Evolutionary conservation across 2,797 vertebrate genomes (phyloP), one percentile per base, ranked within the genome.

Genomic region (Sebastolobus alascanus): DNA sequence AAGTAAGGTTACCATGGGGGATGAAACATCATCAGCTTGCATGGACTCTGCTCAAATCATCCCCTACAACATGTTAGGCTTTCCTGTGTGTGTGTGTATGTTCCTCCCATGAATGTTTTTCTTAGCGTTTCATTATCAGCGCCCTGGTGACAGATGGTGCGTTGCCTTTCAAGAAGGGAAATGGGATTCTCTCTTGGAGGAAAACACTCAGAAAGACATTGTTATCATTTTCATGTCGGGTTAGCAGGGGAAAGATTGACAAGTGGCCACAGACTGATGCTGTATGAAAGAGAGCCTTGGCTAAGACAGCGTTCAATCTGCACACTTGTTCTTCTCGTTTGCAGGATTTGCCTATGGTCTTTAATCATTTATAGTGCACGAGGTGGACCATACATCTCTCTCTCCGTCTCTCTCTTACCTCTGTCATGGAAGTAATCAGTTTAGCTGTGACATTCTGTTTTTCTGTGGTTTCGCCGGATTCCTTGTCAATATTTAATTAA

Each of bases 401-500:
- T 73, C 83, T 79, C 55, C 84, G 84, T 87, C 88, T 90, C 87
- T 88, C 74, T 88, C 82, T 84, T 90, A 90, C 92, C 92, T 90
- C 89, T 85, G 90, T 89, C 91, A 89, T 79, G 91, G 90, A 93
- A 92, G 90, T 95, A 95, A 95, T 94, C 93, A 92, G 92, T 95
- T 96, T 94, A 94, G 90, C 92, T 90, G 93, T 93, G 94, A 95
- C 94, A 94, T 91, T 92, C 91, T 93, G 93, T 94, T 95, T 94
- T 94, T 93, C 92, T 88, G 92, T 93, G 94, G 91, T 92, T 94
- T 92, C 12, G 81, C 86, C 74, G 90, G 91, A 94, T 95, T 95
- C 88, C 94, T 92, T 93, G 93, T 95, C 94, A 95, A 95, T 95
- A 95, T 95, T 95, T 93, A 95, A 95, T 95, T 95, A 95, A 95